phyloP scores from a whole-genome alignment of 2,888 invertebrate species.

The Caenorhabditis panamensis region DNA sequence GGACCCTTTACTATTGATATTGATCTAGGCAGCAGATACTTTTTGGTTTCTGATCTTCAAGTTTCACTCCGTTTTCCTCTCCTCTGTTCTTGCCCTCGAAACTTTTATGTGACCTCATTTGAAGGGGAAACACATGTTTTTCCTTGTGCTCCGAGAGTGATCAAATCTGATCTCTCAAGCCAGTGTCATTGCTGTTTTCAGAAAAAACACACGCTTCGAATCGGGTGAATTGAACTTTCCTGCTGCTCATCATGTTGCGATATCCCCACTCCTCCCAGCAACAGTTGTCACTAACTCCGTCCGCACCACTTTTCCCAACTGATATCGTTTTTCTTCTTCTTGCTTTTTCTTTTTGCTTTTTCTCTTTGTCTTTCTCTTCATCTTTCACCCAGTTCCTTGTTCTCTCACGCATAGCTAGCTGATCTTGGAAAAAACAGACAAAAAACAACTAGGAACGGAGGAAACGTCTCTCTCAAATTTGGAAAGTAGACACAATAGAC shows the following conservation, averaged over 20 bases:
- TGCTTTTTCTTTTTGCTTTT: constrained; percentile 36
- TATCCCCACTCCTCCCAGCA: constrained; percentile 42
- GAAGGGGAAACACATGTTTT: constrained; percentile 59
- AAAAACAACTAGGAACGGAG: not conserved
- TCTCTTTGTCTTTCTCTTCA: constrained; percentile 5
- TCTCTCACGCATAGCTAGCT: not conserved
- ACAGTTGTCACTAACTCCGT: constrained; percentile 35
- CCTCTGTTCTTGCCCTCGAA: constrained; percentile 16
- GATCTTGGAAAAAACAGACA: not conserved
- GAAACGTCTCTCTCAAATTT: not conserved
- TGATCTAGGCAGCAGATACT: constrained; percentile 26
- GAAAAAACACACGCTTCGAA: constrained; percentile 33
- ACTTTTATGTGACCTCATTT: constrained; percentile 56
- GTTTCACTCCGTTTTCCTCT: constrained; percentile 7
- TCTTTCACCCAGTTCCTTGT: not conserved
- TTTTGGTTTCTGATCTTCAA: constrained; percentile 35
- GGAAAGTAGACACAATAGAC: constrained; percentile 28
- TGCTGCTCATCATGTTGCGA: constrained; percentile 33
- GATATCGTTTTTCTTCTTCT: constrained; percentile 50
- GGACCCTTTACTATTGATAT: constrained; percentile 19
- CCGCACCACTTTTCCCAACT: constrained; percentile 34
- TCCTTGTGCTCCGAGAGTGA: constrained; percentile 26
- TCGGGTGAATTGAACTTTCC: constrained; percentile 47
- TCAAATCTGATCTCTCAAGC: constrained; percentile 54
- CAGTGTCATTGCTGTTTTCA: constrained; percentile 16